Evolutionary conservation across 2,113 vertebrate species (phyloP).

Genomic region (Coreoperca whiteheadi): DNA sequence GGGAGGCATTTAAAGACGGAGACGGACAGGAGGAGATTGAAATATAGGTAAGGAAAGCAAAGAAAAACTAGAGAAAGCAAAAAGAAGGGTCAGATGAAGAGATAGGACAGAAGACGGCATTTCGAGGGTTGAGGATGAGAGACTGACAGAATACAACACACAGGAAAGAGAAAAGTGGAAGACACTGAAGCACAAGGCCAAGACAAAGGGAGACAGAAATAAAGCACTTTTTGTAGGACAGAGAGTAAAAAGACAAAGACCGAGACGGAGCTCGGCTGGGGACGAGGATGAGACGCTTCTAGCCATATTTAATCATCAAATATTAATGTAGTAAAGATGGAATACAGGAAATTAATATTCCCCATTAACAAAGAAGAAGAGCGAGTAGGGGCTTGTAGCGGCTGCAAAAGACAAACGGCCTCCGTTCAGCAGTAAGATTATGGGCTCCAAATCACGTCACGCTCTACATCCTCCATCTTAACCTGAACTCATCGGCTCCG

Average conservation of each 20-base stretch:
- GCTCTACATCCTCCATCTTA: slow-evolving; percentile 7
- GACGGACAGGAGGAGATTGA: not conserved
- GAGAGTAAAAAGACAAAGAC: slow-evolving; percentile 35
- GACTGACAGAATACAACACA: not conserved
- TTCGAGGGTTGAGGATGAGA: not conserved
- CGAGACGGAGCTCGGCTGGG: slow-evolving; percentile 9
- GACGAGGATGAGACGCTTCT: slow-evolving; percentile 43
- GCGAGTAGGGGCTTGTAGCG: slow-evolving; percentile 8
- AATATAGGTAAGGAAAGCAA: not conserved
- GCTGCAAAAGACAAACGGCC: slow-evolving; percentile 46
- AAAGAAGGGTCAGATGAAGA: not conserved
- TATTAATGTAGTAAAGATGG: slow-evolving; percentile 73
- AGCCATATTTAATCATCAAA: slow-evolving; percentile 69
- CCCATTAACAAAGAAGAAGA: slow-evolving; percentile 63
- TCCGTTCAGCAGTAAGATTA: slow-evolving; percentile 11
- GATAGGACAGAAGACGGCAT: not conserved
- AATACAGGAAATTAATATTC: slow-evolving; percentile 73
- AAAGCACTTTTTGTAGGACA: slow-evolving; percentile 23
- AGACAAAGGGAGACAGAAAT: slow-evolving; percentile 19
- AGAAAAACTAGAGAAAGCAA: too few species aligned
- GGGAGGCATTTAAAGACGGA: not conserved
- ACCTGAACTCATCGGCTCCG: slow-evolving; percentile 13
- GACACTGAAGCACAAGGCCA: not conserved
- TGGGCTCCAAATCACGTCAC: slow-evolving; percentile 24
- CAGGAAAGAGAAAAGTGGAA: not conserved